Evolutionary conservation across 2,888 invertebrate genomes (phyloP).

Genomic region (Nemoura dubitans): DNA sequence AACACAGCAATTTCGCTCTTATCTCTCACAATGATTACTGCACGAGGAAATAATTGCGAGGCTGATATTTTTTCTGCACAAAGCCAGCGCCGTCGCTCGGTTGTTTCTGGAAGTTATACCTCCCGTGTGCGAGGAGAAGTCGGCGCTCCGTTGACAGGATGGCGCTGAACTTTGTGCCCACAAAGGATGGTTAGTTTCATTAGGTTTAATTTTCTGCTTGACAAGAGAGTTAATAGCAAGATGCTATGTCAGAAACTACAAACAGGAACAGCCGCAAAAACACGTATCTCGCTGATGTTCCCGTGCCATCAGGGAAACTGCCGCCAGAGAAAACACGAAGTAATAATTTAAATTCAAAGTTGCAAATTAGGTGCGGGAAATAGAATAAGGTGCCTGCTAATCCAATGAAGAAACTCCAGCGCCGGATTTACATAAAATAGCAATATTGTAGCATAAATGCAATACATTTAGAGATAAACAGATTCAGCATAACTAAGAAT

Average conservation of each 20-base stretch:
- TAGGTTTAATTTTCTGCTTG: slow-evolving; percentile 50
- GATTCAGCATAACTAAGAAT: not conserved
- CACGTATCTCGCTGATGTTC: not conserved
- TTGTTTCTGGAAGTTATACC: not conserved
- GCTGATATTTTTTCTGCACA: not conserved
- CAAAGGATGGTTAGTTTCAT: slow-evolving; percentile 49
- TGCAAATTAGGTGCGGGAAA: slow-evolving; percentile 20
- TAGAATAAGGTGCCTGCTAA: slow-evolving; percentile 4
- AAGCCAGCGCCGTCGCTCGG: not conserved
- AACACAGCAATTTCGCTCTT: not conserved
- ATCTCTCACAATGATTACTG: not conserved
- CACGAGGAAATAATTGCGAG: not conserved
- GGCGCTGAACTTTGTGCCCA: slow-evolving; percentile 28
- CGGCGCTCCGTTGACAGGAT: not conserved
- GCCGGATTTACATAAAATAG: not conserved
- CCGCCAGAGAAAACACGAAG: not conserved
- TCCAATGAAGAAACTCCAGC: not conserved
- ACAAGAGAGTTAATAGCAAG: slow-evolving; percentile 43
- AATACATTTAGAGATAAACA: not conserved
- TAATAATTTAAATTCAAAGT: slow-evolving; percentile 12
- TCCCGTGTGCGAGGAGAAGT: not conserved
- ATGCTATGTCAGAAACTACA: slow-evolving; percentile 30
- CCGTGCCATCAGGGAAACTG: not conserved
- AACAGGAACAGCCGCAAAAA: slow-evolving; percentile 28
- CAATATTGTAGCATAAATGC: not conserved